A percentile compares a stretch with the other conserved stretches of the same genome.
Conservation (phyloP, 1,140 invertebrate species). For the Ruditapes philippinarum region DNA sequence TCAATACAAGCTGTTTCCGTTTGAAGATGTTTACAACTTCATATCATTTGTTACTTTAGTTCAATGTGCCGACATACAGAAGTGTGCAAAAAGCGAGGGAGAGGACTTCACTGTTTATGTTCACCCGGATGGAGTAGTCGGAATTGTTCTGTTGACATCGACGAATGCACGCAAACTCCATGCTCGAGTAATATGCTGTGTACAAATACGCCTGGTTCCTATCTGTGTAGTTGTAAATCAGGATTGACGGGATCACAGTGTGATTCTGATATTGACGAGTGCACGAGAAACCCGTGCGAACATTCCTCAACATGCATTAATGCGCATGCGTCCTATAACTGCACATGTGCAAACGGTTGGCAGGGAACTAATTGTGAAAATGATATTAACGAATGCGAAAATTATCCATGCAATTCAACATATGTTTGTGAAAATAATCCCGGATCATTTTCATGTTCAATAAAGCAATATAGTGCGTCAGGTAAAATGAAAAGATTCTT, state of each 20-base stretch:
- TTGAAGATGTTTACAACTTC: no score
- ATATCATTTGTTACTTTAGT: no score
- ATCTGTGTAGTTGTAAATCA: neutral
- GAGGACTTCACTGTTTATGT: conserved; percentile 41
- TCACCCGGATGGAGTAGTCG: conserved; percentile 15
- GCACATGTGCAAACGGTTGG: neutral
- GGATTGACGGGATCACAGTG: conserved; percentile 42
- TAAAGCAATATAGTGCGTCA: no score
- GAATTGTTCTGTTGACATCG: conserved; percentile 43
- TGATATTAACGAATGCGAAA: neutral
- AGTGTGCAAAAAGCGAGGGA: no score
- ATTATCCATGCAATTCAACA: neutral
- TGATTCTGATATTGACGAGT: conserved; percentile 27
- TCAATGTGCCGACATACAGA: no score
- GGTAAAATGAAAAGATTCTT: no score
- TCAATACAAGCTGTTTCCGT: no score
- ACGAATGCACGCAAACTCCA: conserved; percentile 61
- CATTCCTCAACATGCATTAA: neutral
- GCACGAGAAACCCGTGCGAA: neutral
- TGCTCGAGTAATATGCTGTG: neutral
- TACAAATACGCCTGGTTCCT: neutral
- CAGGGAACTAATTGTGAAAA: neutral
- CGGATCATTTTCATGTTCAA: no score
- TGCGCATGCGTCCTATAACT: neutral
- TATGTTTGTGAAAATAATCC: no score